These are phyloP conservation scores for Emydura subglobosa DNA, from an alignment of 2,113 vertebrate species.

Conservation along the genomic window DNA sequence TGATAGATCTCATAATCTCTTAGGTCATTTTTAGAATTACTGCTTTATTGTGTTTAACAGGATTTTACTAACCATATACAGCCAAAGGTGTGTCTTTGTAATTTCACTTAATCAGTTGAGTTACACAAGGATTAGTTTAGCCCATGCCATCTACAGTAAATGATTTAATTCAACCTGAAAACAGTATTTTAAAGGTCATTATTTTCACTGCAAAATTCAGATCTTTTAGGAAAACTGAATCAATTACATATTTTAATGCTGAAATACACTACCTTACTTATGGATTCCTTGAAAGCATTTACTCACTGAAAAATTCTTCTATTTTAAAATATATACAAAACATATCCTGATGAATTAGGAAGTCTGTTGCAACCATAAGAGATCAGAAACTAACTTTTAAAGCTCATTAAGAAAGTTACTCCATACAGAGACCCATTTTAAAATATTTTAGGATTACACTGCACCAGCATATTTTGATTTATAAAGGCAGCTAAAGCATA, in stretches of 20 bases:
- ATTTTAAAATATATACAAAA: neutral
- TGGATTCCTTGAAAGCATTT: neutral
- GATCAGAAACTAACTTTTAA: neutral
- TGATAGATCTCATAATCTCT: neutral
- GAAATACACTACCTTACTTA: neutral
- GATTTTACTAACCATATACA: neutral
- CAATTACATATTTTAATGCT: neutral
- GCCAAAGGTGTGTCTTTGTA: neutral
- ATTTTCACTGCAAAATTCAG: neutral
- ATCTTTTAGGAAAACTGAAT: neutral
- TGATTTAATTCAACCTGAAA: neutral
- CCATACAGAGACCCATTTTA: neutral
- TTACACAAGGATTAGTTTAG: conserved; percentile 6
- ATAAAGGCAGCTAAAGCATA: rapidly evolving
- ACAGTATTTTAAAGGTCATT: neutral
- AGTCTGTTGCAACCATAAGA: conserved; percentile 7
- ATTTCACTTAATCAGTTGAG: conserved; percentile 19
- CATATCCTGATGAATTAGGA: neutral
- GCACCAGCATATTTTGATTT: neutral
- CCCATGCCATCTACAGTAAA: neutral
- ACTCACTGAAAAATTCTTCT: neutral
- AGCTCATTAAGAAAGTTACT: neutral
- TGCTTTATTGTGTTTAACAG: neutral
- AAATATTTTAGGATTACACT: neutral
- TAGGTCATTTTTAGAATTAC: neutral